Evolutionary conservation across 2,888 invertebrate genomes (phyloP).

Genomic region (Lymantria dispar): DNA sequence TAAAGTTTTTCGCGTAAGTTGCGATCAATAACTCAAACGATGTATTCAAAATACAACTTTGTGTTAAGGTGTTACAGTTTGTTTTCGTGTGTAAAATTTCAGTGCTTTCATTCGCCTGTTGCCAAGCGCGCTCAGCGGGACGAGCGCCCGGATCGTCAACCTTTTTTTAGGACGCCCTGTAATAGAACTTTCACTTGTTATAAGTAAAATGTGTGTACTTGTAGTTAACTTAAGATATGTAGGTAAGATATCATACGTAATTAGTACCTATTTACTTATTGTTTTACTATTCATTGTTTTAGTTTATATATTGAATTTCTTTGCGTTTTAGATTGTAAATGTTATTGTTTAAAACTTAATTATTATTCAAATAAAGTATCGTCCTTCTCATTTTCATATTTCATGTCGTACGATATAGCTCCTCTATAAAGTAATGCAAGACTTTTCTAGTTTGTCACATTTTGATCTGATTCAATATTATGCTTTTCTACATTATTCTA

Average conservation of each 20-base stretch:
- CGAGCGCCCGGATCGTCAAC: constrained; percentile 63
- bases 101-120: constrained; percentile 72
- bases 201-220: neutral
- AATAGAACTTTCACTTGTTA: constrained; percentile 61
- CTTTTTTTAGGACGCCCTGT: constrained; percentile 68
- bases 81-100: constrained; percentile 19
- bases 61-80: constrained; percentile 15
- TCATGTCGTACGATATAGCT: no score
- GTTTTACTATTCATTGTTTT: neutral
- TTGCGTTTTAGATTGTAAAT: no score
- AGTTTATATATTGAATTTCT: no score
- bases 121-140: constrained; percentile 61
- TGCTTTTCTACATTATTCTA: no score
- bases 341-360: no score
- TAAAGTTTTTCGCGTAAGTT: constrained; percentile 75
- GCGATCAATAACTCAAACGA: constrained; percentile 67
- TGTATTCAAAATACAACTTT: constrained; percentile 26
- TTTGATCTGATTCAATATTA: no score
- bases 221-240: neutral
- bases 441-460: no score
- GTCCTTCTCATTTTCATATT: no score
- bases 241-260: neutral
- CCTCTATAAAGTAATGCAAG: no score
- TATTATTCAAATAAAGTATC: no score
- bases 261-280: neutral